Base-by-base conservation (phyloP, 2,888 invertebrate genomes). In the Eristalinus aeneus region DNA sequence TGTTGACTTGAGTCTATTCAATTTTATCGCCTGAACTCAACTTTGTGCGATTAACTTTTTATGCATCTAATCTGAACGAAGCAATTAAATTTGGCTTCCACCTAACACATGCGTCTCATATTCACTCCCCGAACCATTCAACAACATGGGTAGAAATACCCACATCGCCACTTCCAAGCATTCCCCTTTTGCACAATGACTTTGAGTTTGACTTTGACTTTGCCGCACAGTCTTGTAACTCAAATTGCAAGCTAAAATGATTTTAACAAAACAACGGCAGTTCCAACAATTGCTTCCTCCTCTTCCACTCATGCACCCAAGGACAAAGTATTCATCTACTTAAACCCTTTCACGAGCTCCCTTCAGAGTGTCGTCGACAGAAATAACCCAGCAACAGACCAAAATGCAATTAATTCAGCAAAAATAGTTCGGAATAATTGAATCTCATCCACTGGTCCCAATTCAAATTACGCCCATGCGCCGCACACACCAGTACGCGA, bases 391-490 rank as follows among this genome's bases (percentile, higher is more conserved):
- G 16, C 46, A 16, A 46, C 46, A 46, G 16, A 46, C 46, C 46
- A 8, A 46, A 46, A 32, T 71, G 22, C 27, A 71, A 72, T 63
- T 63, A 53, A 61, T 32, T 61, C 9, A 20, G 46, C 61, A 53
- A 53, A 61, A 72, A 63, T 72, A 72, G 72, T 63, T 63, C 53
- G 23, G 31, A 32, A 31, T 61, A 63, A 72, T 53, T 72, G 22
- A 46, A 72, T 72, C 23, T 23, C 31, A 23, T 32, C 23, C 12
- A 16, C 46, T 46, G 5, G 46, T 16, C 46, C 46, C 6, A 16
- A 16, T 16, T 6, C 12, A n/a, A 12, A 39, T 39, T 12, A 4
- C n/a, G n/a, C 10, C 39, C 2, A 39, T 27, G 5, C 27, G 27
- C 27, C 27, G 39, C n/a, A n/a, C 16, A 39, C 39, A 39, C 4